Percentiles rank a stretch among this genome's conserved stretches.
These are phyloP conservation scores for Capitulum mitella DNA, from an alignment of 2,888 invertebrate species.

Conservation along the genomic window DNA sequence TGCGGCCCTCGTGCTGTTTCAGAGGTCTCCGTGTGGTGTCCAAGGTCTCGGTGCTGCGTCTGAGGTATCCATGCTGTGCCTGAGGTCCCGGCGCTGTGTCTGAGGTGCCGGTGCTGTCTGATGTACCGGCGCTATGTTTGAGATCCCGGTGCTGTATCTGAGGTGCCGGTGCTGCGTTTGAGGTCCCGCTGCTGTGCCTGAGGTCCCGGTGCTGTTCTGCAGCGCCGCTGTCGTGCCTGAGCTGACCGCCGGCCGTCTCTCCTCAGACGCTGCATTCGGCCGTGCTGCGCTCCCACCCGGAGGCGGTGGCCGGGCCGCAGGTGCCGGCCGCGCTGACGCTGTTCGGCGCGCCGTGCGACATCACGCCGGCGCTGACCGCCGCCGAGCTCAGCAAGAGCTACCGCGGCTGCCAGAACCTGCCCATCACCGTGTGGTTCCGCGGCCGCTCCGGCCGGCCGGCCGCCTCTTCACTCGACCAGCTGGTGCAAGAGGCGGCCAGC, in stretches of 20 bases:
- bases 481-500: background rate
- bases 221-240: too few species aligned
- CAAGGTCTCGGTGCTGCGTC: too few species aligned
- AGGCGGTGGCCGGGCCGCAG: constrained; percentile 41
- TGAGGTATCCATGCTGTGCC: too few species aligned
- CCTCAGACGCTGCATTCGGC: constrained; percentile 36
- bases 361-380: constrained; percentile 44
- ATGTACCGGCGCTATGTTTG: too few species aligned
- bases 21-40: too few species aligned
- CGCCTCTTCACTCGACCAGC: background rate
- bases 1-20: too few species aligned
- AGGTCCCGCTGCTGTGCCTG: too few species aligned
- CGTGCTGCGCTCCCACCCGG: constrained; percentile 43
- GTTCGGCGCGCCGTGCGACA: constrained; percentile 48
- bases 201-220: too few species aligned
- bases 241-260: background rate
- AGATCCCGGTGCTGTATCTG: too few species aligned
- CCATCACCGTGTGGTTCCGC: constrained; percentile 45
- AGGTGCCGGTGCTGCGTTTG: too few species aligned
- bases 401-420: constrained; percentile 48
- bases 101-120: too few species aligned
- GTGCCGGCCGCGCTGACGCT: constrained; percentile 43
- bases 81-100: too few species aligned
- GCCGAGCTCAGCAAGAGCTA: constrained; percentile 45
- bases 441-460: constrained; percentile 5